Conservation (phyloP, 1,140 invertebrate genomes). For the Drosophila varians region DNA sequence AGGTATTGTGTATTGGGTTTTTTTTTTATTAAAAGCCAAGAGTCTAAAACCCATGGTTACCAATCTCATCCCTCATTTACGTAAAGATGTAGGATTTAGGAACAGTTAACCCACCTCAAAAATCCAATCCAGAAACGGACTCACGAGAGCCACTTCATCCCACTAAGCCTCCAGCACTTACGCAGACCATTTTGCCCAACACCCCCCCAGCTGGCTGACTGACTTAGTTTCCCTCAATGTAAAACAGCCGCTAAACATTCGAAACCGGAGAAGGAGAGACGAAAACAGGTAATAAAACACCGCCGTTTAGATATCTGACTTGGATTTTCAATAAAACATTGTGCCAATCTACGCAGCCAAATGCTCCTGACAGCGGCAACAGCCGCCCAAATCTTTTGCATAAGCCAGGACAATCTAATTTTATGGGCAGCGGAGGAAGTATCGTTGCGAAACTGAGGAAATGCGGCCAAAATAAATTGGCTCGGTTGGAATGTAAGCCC, state of each 20-base stretch:
- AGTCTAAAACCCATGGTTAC: too few relatives aligned
- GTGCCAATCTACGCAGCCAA: constrained; percentile 54
- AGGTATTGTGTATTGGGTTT: too few relatives aligned
- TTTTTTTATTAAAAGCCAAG: neutral
- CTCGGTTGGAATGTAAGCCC: constrained; percentile 71
- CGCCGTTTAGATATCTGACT: constrained; percentile 73
- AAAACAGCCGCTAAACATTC: constrained; percentile 44
- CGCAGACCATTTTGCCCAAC: neutral
- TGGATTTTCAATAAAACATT: constrained; percentile 77
- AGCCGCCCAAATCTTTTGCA: constrained; percentile 55
- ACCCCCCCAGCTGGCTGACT: neutral
- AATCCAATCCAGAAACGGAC: constrained; percentile 16
- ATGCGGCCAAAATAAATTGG: constrained; percentile 71
- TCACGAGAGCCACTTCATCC: constrained; percentile 24
- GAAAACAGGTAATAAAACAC: constrained; percentile 76
- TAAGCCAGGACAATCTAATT: constrained; percentile 78
- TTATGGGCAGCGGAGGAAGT: constrained; percentile 44
- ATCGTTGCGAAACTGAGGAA: constrained; percentile 7
- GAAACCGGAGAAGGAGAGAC: constrained; percentile 17
- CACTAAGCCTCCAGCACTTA: constrained; percentile 18
- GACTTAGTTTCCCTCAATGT: constrained; percentile 26
- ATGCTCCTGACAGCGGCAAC: constrained; percentile 20
- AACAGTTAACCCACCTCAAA: constrained; percentile 35
- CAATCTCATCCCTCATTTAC: neutral
- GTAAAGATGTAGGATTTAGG: constrained; percentile 7